Base-by-base conservation (phyloP, 2,888 invertebrate genomes). In the Xestoiulus laeticollis region DNA sequence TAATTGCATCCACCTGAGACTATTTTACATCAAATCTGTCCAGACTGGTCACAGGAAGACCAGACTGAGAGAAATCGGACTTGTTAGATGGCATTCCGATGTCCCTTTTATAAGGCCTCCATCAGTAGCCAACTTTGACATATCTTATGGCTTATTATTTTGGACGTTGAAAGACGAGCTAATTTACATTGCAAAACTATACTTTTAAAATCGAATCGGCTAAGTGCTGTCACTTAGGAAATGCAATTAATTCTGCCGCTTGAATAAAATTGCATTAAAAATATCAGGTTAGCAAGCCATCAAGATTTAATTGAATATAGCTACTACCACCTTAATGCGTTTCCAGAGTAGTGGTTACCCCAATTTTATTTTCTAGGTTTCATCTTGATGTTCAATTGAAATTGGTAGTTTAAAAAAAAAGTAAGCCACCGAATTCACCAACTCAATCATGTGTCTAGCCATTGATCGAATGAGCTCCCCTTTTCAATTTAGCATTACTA, bases 71-170 rank as follows among this genome's bases (percentile, higher is more conserved):
- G 78, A 78, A 78, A 78, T 78, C 30, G 78, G 30, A 78, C 78
- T 78, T 78, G 32, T 78, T 78, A 12, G 78, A 78, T 78, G 78
- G 78, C 78, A 78, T 78, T 78, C 78, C 78, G 78, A 32, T 78
- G 78, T 30, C 78, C 30, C 30, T 78, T n/a, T 16, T 30, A 78
- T 68, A 30, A 30, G 16, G 78, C 78, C 78, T 78, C 8, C 26
- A 30, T 78, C 78, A 30, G 30, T 14, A 30, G 2, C 78, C 78
- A 78, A 78, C 30, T 26, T 30, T 32, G 78, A 78, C 78, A 78
- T 78, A 78, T 78, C 78, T 78, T 78, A 30, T 30, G 30, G 78
- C 30, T 68, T 78, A 78, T 78, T 78, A 78, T 78, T 78, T 78
- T 78, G 78, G 78, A 78, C 78, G 16, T 30, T 30, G 78, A 78